Base-by-base conservation (phyloP, 1,140 invertebrate genomes). In the Asbolus verrucosus region DNA sequence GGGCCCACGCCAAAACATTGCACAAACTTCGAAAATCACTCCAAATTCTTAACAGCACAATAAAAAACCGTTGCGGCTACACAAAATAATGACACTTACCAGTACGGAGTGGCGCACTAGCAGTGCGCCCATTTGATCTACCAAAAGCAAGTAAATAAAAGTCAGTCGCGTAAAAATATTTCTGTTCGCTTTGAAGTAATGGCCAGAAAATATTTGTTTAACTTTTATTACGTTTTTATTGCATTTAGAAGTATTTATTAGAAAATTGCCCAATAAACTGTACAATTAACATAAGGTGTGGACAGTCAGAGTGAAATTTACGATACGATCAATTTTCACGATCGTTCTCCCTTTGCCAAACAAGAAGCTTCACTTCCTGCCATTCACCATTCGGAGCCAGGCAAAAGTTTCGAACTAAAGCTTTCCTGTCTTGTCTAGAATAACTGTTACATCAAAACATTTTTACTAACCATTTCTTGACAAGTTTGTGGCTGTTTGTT, bases 181-280 rank as follows among this genome's bases (percentile, higher is more conserved):
- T 54, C 46, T 27, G 21, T 4, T 27, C 21, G 19, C 46, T 54
- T 54, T 54, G 46, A 54, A 54, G 46, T 54, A 54, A 54, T 54
- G 14, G 46, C 46, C 46, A 54, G 46, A 6, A 54, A 46, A n/a
- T 46, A 46, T 19, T 46, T 46, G 41, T 19, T 9, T 19, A 18
- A 21, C 43, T 54, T 54, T 54, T 54, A 54, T 54, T 54, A 21
- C 46, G 46, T 54, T 54, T 54, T 54, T 54, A 54, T 27, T 54
- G 21, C 46, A 54, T n/a, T 6, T 19, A 11, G 1, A 13, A 50
- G 43, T 50, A 50, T 54, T 54, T 54, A 54, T 54, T 54, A 27
- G 46, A 54, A 27, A 54, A 27, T 54, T 24, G 21, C n/a, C 21
- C 21, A 54, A 54, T 54, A 54, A 54, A 54, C 27, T 54, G 46